Percentiles rank a stretch among this genome's conserved stretches.
phyloP scores from a whole-genome alignment of 2,888 invertebrate genomes.

The Metalampra italica region DNA sequence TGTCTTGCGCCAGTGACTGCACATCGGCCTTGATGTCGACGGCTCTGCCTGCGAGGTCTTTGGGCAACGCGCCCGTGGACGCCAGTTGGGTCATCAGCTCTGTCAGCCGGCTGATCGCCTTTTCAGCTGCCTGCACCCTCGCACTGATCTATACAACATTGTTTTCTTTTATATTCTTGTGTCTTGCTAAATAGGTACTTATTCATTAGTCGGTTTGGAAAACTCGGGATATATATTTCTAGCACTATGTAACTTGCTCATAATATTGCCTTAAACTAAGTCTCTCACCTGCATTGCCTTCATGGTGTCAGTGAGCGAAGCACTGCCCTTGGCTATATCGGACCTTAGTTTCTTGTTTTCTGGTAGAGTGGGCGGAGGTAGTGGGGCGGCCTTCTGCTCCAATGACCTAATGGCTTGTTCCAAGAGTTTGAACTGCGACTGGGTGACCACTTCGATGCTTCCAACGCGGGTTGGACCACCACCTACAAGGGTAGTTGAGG shows the following conservation, averaged over 20 bases:
- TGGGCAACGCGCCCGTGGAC: constrained; percentile 34
- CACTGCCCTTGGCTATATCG: constrained; percentile 47
- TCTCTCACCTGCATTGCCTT: constrained; percentile 60
- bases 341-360: constrained; percentile 41
- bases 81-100: constrained; percentile 43
- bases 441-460: constrained; percentile 57
- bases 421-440: constrained; percentile 48
- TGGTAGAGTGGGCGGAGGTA: constrained; percentile 43
- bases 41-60: constrained; percentile 41
- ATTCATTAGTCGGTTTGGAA: too few relatives aligned
- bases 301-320: constrained; percentile 57
- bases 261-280: too few relatives aligned
- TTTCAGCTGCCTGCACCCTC: constrained; percentile 44
- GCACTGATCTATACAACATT: constrained; percentile 39
- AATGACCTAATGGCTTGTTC: constrained; percentile 35
- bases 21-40: constrained; percentile 56
- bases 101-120: constrained; percentile 40
- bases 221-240: too few relatives aligned
- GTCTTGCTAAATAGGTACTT: too few relatives aligned
- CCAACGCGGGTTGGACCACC: constrained; percentile 11
- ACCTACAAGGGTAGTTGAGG: too few relatives aligned
- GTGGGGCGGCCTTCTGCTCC: constrained; percentile 26
- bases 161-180: too few relatives aligned
- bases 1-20: not conserved
- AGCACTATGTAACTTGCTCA: too few relatives aligned